Evolutionary conservation across 1,140 invertebrate species (phyloP).

Genomic region (Ips nitidus): DNA sequence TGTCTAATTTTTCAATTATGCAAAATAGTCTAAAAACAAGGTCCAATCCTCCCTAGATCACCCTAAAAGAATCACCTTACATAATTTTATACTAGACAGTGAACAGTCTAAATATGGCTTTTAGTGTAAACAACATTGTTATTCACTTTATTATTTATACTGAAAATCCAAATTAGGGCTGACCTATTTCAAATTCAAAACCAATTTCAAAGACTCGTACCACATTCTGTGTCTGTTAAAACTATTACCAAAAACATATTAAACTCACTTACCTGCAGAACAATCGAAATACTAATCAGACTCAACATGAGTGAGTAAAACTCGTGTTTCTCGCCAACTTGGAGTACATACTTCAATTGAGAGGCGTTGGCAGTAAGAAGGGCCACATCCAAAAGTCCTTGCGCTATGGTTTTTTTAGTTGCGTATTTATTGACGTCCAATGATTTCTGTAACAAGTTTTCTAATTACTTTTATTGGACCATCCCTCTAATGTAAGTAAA

Average conservation of each 20-base stretch:
- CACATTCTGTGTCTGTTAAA: not conserved
- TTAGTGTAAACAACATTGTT: too few species aligned
- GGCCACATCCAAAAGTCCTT: slow-evolving; percentile 79
- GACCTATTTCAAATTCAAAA: too few species aligned
- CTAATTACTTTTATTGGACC: not conserved
- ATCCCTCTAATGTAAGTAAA: not conserved
- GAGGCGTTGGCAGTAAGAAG: slow-evolving; percentile 82
- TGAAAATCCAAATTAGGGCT: too few species aligned
- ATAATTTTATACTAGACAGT: too few species aligned
- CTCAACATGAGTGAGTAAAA: slow-evolving; percentile 80
- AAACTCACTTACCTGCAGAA: slow-evolving; percentile 74
- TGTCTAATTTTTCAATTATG: too few species aligned
- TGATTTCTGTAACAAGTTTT: slow-evolving; percentile 55
- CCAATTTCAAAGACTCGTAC: not conserved
- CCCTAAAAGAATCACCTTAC: too few species aligned
- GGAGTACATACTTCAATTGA: slow-evolving; percentile 83
- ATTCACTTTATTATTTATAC: too few species aligned
- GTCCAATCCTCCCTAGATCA: too few species aligned
- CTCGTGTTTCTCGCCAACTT: slow-evolving; percentile 78
- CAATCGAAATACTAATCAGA: slow-evolving; percentile 79
- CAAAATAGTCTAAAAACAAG: too few species aligned
- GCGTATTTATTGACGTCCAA: slow-evolving; percentile 81
- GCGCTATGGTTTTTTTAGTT: slow-evolving; percentile 85
- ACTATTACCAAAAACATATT: not conserved
- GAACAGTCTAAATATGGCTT: too few species aligned